phyloP scores from a whole-genome alignment of 2,797 vertebrate species.

The Spatula clypeata region DNA sequence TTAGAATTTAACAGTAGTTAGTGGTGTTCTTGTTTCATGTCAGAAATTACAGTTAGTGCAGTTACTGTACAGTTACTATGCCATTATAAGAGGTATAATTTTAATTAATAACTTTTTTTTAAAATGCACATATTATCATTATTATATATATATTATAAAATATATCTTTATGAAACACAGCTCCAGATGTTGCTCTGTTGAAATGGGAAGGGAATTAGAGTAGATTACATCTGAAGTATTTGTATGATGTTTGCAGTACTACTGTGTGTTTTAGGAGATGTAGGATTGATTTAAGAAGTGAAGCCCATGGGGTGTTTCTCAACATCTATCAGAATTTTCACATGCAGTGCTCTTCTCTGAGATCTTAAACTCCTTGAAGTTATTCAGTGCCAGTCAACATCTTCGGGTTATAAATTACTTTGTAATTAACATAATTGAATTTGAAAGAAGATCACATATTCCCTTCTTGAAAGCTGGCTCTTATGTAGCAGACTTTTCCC shows the following conservation, averaged over 20 bases:
- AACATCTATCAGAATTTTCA: not conserved
- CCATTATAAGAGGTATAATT: not conserved
- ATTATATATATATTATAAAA: not conserved
- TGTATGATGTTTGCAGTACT: not conserved
- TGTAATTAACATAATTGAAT: not conserved
- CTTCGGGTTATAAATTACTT: not conserved
- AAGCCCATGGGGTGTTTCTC: constrained; percentile 21
- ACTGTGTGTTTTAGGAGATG: not conserved
- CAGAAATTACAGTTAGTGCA: not conserved
- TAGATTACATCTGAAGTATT: not conserved
- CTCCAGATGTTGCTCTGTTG: not conserved
- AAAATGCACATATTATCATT: not conserved
- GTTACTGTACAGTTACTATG: not conserved
- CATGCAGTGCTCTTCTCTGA: not conserved
- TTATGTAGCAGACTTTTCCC: not conserved
- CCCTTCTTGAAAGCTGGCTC: not conserved
- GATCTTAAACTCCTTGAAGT: constrained; percentile 7
- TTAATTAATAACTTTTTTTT: not conserved
- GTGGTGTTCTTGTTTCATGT: not conserved
- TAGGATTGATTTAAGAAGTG: constrained; percentile 10
- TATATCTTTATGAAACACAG: not conserved
- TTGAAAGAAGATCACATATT: not conserved
- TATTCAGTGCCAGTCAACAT: constrained; percentile 11
- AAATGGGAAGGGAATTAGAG: not conserved
- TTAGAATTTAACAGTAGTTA: not conserved